Conservation (phyloP, 2,888 invertebrate genomes). For the Asteroscopus sphinx region DNA sequence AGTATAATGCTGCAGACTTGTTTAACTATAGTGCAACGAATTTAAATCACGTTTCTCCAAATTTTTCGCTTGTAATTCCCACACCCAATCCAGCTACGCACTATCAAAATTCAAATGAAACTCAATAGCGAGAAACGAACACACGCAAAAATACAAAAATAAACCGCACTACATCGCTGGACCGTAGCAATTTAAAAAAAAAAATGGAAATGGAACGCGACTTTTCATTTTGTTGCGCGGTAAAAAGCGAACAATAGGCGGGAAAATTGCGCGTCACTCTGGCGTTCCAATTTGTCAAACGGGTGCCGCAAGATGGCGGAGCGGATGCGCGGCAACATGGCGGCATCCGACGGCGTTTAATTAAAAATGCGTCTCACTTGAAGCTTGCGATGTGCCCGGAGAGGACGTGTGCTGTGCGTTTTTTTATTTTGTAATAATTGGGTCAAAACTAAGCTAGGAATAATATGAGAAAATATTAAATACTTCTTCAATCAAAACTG, state of each 20-base stretch:
- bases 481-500: neutral
- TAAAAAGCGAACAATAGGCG: constrained; percentile 88
- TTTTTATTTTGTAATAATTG: constrained; percentile 60
- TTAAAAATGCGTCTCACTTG: constrained; percentile 88
- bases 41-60: constrained; percentile 35
- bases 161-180: constrained; percentile 69
- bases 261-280: constrained; percentile 90
- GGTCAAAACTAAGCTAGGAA: constrained; percentile 46
- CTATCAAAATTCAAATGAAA: constrained; percentile 75
- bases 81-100: constrained; percentile 59
- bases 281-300: constrained; percentile 89
- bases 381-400: constrained; percentile 69
- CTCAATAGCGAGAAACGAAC: constrained; percentile 77
- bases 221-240: constrained; percentile 88
- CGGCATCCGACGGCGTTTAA: constrained; percentile 85
- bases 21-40: neutral
- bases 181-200: constrained; percentile 78
- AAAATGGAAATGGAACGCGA: constrained; percentile 81
- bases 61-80: constrained; percentile 20
- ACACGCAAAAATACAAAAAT: constrained; percentile 73
- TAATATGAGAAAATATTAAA: constrained; percentile 20
- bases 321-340: constrained; percentile 82
- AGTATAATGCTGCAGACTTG: neutral
- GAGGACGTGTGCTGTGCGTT: constrained; percentile 68
- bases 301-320: constrained; percentile 86